Evolutionary conservation across 2,888 invertebrate genomes (phyloP).

Genomic region (Eutolmus rufibarbis): DNA sequence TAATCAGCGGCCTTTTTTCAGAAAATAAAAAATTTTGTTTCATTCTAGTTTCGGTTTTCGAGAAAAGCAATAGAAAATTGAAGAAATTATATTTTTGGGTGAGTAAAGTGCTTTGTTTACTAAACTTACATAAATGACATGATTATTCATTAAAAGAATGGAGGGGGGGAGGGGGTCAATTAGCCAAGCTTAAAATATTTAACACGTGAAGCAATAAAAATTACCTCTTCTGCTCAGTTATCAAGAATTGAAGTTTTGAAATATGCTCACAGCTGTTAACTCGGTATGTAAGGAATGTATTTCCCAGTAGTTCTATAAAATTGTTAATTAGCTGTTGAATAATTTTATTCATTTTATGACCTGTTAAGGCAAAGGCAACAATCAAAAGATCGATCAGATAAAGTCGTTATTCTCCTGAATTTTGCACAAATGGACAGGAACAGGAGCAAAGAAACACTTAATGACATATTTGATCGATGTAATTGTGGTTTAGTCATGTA

Average conservation of each 20-base stretch:
- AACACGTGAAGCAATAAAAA: not conserved
- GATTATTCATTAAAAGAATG: not conserved
- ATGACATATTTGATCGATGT: conserved; percentile 16
- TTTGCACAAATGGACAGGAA: not conserved
- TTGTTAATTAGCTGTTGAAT: not conserved
- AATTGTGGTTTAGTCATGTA: conserved; percentile 17
- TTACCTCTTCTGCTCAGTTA: not conserved
- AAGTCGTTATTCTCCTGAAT: not conserved
- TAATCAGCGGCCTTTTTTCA: not conserved
- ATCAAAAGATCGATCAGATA: conserved; percentile 5
- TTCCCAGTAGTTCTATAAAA: not conserved
- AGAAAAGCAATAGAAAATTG: not conserved
- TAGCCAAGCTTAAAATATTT: not conserved
- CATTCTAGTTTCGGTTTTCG: not conserved
- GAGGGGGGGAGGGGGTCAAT: no score
- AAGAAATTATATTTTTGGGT: not conserved
- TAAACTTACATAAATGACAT: not conserved
- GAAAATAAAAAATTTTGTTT: not conserved
- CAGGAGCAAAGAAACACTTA: not conserved
- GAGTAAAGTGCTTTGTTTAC: not conserved
- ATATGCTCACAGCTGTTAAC: not conserved
- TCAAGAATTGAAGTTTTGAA: not conserved
- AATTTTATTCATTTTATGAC: not conserved
- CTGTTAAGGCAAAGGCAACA: not conserved
- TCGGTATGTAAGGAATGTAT: not conserved